These are phyloP conservation scores for Ispidina picta DNA, from an alignment of 2,797 vertebrate genomes.

Conservation along the genomic window DNA sequence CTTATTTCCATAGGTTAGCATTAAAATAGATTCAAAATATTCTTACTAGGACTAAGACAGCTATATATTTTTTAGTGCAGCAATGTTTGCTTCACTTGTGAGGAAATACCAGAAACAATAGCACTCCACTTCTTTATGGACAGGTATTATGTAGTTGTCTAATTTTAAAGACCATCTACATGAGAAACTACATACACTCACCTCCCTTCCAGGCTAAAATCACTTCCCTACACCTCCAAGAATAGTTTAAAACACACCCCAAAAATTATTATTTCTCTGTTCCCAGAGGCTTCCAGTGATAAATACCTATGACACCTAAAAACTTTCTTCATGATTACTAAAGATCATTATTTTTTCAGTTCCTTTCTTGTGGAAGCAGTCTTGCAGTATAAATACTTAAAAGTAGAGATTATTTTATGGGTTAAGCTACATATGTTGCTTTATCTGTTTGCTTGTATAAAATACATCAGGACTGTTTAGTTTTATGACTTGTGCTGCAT, in stretches of 20 bases:
- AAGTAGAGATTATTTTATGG: background rate
- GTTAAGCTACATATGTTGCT: background rate
- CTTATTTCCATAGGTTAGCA: background rate
- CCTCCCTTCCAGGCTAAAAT: background rate
- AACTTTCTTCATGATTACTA: accelerated
- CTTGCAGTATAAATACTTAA: background rate
- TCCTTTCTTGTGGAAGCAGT: background rate
- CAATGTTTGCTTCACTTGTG: background rate
- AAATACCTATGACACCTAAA: background rate
- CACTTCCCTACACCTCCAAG: background rate
- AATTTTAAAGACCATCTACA: background rate
- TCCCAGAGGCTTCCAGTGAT: background rate
- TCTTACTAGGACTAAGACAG: background rate
- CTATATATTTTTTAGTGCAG: background rate
- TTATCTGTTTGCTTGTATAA: background rate
- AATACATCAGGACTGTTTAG: background rate
- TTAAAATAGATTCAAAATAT: background rate
- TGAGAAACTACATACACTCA: background rate
- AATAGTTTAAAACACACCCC: accelerated
- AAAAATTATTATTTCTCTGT: background rate
- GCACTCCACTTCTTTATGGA: background rate
- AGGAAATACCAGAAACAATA: background rate
- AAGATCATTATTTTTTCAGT: background rate
- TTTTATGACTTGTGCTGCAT: background rate
- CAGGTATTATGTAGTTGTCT: background rate